A percentile compares a stretch with the other conserved stretches of the same genome.
These are phyloP conservation scores for Cyprinus carpio DNA, from an alignment of 2,113 vertebrate genomes.

Conservation along the genomic window DNA sequence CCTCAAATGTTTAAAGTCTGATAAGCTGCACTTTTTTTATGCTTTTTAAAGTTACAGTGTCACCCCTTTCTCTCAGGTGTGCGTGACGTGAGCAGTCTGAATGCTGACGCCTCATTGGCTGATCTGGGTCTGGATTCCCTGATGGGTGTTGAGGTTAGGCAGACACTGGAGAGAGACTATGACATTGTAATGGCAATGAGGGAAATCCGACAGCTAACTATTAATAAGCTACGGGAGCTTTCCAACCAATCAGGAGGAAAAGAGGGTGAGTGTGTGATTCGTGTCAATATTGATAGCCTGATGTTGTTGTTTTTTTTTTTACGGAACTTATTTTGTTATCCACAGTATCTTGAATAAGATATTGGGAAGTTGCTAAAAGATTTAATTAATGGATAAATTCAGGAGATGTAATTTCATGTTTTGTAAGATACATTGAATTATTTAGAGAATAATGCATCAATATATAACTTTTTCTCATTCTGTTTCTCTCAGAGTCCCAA, in stretches of 20 bases:
- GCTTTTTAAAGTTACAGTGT: neutral
- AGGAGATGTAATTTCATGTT: neutral
- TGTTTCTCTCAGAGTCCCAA: slow-evolving; percentile 6
- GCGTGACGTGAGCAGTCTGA: slow-evolving; percentile 82
- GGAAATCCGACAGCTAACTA: slow-evolving; percentile 87
- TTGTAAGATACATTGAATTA: neutral
- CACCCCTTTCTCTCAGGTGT: slow-evolving; percentile 75
- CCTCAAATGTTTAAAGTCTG: slow-evolving; percentile 2
- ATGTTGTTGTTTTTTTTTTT: neutral
- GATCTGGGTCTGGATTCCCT: slow-evolving; percentile 94
- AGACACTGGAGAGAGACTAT: slow-evolving; percentile 89
- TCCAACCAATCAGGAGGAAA: slow-evolving; percentile 64
- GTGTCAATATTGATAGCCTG: neutral
- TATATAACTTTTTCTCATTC: neutral
- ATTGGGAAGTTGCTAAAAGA: neutral
- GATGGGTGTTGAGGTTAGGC: slow-evolving; percentile 96
- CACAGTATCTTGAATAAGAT: neutral
- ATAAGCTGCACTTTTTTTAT: neutral
- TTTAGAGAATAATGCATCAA: neutral
- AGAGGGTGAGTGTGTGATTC: slow-evolving; percentile 69
- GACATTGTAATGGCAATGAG: slow-evolving; percentile 89
- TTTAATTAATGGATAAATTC: neutral
- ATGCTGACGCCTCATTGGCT: slow-evolving; percentile 82
- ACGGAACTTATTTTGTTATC: neutral
- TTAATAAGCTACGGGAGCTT: slow-evolving; percentile 85